A percentile compares a stretch with the other conserved stretches of the same genome.
Conservation (phyloP, 1,140 invertebrate species). For the Andrena cerasifolii region DNA sequence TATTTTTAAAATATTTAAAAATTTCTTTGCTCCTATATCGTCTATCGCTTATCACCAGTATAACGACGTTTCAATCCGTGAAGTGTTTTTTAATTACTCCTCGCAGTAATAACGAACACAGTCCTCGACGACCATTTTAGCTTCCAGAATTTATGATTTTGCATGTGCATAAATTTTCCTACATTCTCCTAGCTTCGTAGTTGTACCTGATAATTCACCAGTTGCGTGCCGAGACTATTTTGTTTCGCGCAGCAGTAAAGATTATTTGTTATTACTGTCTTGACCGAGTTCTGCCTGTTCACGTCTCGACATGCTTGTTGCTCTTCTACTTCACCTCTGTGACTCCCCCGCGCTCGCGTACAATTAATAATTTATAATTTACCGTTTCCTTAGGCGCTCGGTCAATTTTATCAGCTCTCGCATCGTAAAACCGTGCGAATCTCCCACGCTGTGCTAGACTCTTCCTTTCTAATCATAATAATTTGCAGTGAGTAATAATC, state of each 20-base stretch:
- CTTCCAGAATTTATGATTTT: constrained; percentile 1
- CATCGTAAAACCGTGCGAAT: neutral
- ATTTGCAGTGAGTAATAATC: too few relatives aligned
- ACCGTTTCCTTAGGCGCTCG: neutral
- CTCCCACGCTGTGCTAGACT: neutral
- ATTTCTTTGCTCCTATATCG: too few relatives aligned
- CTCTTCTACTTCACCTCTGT: neutral
- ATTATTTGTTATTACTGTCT: constrained; percentile 30
- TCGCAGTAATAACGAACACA: neutral
- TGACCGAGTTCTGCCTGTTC: constrained; percentile 6
- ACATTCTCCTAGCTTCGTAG: neutral
- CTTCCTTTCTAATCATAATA: neutral
- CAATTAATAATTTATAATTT: constrained; percentile 22
- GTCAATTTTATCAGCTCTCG: neutral
- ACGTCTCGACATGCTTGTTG: neutral
- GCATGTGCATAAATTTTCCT: constrained; percentile 25
- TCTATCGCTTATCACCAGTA: too few relatives aligned
- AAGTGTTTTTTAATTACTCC: neutral
- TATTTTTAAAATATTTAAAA: too few relatives aligned
- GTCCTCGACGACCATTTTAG: neutral
- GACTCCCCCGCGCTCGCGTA: neutral
- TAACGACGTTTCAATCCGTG: too few relatives aligned
- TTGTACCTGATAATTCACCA: constrained; percentile 25
- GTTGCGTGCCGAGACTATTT: constrained; percentile 20
- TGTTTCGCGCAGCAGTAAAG: constrained; percentile 13